phyloP scores from a whole-genome alignment of 2,113 vertebrate genomes.

The Corythaeola cristata region DNA sequence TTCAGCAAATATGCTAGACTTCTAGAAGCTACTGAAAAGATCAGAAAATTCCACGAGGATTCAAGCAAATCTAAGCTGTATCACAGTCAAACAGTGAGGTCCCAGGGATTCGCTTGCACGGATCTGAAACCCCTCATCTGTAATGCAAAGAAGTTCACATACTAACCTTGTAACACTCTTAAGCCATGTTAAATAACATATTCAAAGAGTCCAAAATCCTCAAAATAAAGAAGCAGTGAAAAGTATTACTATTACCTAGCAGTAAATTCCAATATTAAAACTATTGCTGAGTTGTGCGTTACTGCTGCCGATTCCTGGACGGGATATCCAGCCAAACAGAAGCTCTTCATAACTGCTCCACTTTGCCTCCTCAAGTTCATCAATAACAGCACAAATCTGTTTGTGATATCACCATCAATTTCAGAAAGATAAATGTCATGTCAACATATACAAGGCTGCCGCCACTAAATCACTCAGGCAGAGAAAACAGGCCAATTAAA shows the following conservation, averaged over 20 bases:
- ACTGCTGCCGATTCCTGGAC: not conserved
- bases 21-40: not conserved
- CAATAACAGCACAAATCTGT: conserved; percentile 12
- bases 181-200: not conserved
- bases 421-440: conserved; percentile 1
- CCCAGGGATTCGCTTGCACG: not conserved
- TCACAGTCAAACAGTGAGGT: not conserved
- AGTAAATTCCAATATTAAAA: not conserved
- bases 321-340: not conserved
- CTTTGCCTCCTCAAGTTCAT: not conserved
- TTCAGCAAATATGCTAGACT: not conserved
- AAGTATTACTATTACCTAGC: not conserved
- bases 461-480: not conserved
- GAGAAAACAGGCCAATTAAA: not conserved
- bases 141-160: not conserved
- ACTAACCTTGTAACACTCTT: not conserved
- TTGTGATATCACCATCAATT: not conserved
- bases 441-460: not conserved
- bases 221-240: not conserved
- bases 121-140: not conserved
- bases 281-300: not conserved
- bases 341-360: not conserved
- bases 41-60: not conserved
- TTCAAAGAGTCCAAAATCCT: not conserved
- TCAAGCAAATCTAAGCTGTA: not conserved